A percentile compares a stretch with the other conserved stretches of the same genome.
These are phyloP conservation scores for Bradysia coprophila DNA, from an alignment of 1,140 invertebrate genomes.

Conservation along the genomic window DNA sequence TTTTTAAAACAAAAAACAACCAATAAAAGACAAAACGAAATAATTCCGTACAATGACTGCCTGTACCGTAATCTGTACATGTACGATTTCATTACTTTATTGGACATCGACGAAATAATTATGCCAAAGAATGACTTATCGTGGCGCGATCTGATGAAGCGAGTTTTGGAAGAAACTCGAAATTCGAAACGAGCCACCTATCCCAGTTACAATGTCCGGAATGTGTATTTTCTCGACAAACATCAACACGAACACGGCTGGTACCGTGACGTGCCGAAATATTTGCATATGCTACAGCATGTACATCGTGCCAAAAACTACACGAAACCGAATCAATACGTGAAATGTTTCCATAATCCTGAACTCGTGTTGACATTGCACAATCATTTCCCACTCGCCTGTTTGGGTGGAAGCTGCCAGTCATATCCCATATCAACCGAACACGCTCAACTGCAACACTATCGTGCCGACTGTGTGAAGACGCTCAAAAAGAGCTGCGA, in stretches of 20 bases:
- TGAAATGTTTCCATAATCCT: conserved; percentile 84
- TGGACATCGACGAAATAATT: conserved; percentile 87
- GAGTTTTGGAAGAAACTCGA: conserved; percentile 41
- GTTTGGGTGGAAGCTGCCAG: conserved; percentile 54
- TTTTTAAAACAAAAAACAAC: conserved; percentile 64
- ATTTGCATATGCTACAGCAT: conserved; percentile 83
- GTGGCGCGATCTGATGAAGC: conserved; percentile 58
- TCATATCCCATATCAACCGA: conserved; percentile 54
- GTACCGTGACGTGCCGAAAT: conserved; percentile 55
- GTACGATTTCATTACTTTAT: conserved; percentile 70
- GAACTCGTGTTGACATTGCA: conserved; percentile 65
- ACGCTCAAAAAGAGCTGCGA: conserved; percentile 71
- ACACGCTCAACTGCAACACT: conserved; percentile 79
- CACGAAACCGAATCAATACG: conserved; percentile 65
- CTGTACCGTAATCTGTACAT: conserved; percentile 77
- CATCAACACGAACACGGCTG: conserved; percentile 52
- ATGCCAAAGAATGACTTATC: too few relatives aligned
- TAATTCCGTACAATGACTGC: conserved; percentile 91
- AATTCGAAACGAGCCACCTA: conserved; percentile 44
- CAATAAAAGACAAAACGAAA: conserved; percentile 72
- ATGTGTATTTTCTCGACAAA: conserved; percentile 84
- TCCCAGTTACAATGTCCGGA: conserved; percentile 67
- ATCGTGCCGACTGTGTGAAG: conserved; percentile 77
- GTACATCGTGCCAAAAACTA: conserved; percentile 72
- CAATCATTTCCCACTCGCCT: conserved; percentile 78